phyloP scores from a whole-genome alignment of 2,113 vertebrate species.

The Daphoenositta chrysoptera region DNA sequence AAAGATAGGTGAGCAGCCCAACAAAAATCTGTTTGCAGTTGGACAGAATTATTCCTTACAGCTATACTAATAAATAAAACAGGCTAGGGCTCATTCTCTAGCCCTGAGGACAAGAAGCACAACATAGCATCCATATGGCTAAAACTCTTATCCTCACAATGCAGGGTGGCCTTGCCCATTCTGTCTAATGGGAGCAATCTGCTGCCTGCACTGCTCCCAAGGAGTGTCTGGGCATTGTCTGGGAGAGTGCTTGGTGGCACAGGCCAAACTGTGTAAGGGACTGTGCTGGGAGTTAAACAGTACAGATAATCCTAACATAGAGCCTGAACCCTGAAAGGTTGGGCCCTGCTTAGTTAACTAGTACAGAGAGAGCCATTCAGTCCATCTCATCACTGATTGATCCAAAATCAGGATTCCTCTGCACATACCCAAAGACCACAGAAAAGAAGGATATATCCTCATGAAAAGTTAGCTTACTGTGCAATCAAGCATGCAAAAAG shows the following conservation, averaged over 20 bases:
- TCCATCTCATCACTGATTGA: background rate
- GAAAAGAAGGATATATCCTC: background rate
- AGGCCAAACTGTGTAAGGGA: background rate
- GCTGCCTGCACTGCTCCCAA: background rate
- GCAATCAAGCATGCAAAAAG: background rate
- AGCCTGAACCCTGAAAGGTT: background rate
- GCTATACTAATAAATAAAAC: conserved; percentile 37
- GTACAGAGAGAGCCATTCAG: background rate
- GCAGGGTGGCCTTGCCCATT: conserved; percentile 29
- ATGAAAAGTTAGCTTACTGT: background rate
- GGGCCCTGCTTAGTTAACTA: background rate
- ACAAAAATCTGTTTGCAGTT: conserved; percentile 41
- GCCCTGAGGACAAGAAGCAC: conserved; percentile 5
- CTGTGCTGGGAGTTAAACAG: background rate
- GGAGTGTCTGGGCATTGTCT: conserved; percentile 19
- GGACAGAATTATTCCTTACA: conserved; percentile 28
- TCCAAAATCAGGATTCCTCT: background rate
- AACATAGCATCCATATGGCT: background rate
- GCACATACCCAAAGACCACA: background rate
- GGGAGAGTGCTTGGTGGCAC: background rate
- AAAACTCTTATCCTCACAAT: conserved; percentile 9
- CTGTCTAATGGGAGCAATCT: conserved; percentile 29
- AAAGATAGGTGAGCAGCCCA: background rate
- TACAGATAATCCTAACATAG: background rate
- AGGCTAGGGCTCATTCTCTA: background rate